Percentiles rank a stretch among this genome's conserved stretches.
Evolutionary conservation across 2,888 invertebrate species (phyloP).

Genomic region (Platycheirus albimanus): DNA sequence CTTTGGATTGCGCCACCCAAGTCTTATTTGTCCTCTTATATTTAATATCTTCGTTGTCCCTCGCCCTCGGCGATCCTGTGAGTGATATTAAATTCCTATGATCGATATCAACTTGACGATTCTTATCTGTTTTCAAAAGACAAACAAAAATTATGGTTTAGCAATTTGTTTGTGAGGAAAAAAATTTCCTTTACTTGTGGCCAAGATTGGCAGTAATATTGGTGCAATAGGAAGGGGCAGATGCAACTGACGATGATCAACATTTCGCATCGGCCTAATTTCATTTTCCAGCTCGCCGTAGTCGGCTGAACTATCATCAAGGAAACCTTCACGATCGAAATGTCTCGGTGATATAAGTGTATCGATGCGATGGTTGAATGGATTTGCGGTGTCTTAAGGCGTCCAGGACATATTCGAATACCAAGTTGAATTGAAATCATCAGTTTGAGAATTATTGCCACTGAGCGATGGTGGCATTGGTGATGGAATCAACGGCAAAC

Average conservation of each 20-base stretch:
- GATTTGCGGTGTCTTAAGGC: constrained; percentile 80
- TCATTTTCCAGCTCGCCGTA: constrained; percentile 85
- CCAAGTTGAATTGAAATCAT: constrained; percentile 83
- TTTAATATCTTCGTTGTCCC: constrained; percentile 72
- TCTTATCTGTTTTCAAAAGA: constrained; percentile 80
- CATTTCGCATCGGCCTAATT: constrained; percentile 83
- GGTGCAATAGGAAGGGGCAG: constrained; percentile 82
- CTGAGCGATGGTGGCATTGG: constrained; percentile 79
- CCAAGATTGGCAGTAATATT: constrained; percentile 26
- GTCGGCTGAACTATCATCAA: constrained; percentile 83
- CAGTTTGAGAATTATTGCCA: constrained; percentile 61
- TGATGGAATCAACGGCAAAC: constrained; percentile 80
- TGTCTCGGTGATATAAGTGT: constrained; percentile 88
- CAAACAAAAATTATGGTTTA: background rate
- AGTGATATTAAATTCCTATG: constrained; percentile 92
- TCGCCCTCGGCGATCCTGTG: constrained; percentile 87
- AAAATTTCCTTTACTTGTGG: constrained; percentile 35
- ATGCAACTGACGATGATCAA: constrained; percentile 86
- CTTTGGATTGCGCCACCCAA: constrained; percentile 74
- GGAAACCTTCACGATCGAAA: constrained; percentile 85
- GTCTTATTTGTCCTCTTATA: constrained; percentile 74
- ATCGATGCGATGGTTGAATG: constrained; percentile 82
- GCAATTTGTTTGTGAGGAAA: background rate
- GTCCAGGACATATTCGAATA: constrained; percentile 83
- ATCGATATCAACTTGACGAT: constrained; percentile 87